Base-by-base conservation (phyloP, 2,113 vertebrate genomes). In the Neotragus moschatus region DNA sequence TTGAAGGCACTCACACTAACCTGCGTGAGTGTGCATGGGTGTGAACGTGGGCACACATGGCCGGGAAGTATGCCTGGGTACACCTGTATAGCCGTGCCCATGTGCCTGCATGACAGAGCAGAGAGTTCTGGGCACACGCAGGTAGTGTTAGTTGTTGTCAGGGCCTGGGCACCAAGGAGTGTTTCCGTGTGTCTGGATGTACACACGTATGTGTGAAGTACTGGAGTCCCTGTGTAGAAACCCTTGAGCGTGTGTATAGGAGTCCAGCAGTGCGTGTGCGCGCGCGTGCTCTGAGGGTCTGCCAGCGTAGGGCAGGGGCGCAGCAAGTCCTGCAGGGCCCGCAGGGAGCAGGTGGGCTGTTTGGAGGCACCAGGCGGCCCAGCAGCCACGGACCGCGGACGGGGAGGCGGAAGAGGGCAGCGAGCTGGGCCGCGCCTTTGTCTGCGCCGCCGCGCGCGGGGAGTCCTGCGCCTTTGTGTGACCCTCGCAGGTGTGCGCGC, bases 401-500 rank as follows among this genome's bases (percentile, higher is more conserved):
- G 3, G 17, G 92, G 49, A 55, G 26, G 36, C 75, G 56, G 60
- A 84, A 58, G 49, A 49, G 70, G 95, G 81, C 84, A 56, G 95
- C n/a, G 6, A 90, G 43, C 91, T 73, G 1, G 5, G 58, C 92
- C 80, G 88, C 33, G 94, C 97, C 97, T 98, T 98, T 98, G 98
- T 98, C 85, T 97, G 96, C 80, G 23, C 73, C 97, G 96, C 97
- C 94, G 96, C 97, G 98, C 97, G 98, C 98, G 55, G 10, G 19
- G 94, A 86, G 96, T 53, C 96, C 95, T 19, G 84, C 73, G 91
- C 87, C 93, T 84, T 96, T 96, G 97, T 98, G 96, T 97, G 93
- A 95, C 92, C 96, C 97, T 94, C 39, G 55, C 97, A 97, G 98
- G 96, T 97, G 98, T 98, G 98, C 95, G 95, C 87, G 96, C 77